Conservation (phyloP, 2,888 invertebrate species). For the Punctoribates punctum region DNA sequence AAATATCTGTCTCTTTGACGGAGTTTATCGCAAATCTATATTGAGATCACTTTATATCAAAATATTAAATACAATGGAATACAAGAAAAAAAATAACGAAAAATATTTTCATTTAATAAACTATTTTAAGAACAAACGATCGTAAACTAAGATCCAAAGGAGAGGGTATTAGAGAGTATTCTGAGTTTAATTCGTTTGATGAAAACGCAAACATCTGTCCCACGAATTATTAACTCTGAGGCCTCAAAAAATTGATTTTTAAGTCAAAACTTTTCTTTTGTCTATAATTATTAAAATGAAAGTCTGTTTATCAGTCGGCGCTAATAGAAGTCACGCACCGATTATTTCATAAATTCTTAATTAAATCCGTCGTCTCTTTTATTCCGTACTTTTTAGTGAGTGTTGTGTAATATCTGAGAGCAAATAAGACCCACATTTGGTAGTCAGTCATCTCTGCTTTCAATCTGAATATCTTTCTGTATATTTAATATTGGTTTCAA, state of each 20-base stretch:
- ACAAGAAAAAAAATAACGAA: not conserved
- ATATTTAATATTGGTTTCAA: not conserved
- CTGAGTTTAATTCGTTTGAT: not conserved
- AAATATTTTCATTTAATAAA: not conserved
- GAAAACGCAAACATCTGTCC: constrained; percentile 18
- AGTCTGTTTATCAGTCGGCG: constrained; percentile 6
- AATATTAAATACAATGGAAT: not conserved
- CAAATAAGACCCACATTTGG: not conserved
- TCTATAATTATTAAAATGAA: constrained; percentile 23
- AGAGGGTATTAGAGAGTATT: not conserved
- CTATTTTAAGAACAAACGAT: constrained; percentile 2
- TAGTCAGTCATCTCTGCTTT: not conserved
- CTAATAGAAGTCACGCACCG: not conserved
- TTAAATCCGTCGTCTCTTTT: not conserved
- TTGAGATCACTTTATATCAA: constrained; percentile 3
- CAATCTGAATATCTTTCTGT: not conserved
- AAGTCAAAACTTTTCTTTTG: constrained; percentile 14
- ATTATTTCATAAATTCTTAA: constrained; percentile 21
- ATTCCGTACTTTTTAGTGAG: not conserved
- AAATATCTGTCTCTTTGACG: constrained; percentile 23
- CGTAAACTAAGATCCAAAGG: not conserved
- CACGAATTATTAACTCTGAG: constrained; percentile 19
- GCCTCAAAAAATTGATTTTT: constrained; percentile 1
- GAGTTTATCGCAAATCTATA: not conserved
- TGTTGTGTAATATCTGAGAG: constrained; percentile 2